Conservation (phyloP, 2,797 vertebrate species). For the Paedocypris micromegethes region DNA sequence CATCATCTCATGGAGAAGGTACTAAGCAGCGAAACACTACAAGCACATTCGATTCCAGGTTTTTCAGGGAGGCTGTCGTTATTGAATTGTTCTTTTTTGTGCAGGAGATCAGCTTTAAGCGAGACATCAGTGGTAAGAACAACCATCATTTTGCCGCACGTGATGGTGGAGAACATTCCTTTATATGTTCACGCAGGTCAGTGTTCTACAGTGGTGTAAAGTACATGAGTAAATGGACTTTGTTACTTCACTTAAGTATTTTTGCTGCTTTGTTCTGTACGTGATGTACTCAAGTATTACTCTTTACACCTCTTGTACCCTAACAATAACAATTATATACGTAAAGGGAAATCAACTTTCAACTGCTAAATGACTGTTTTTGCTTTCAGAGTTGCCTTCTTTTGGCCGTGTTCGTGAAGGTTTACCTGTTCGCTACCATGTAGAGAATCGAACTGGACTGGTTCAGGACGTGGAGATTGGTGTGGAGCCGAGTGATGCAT, state of each 20-base stretch:
- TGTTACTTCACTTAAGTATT: background rate
- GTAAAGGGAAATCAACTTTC: no score
- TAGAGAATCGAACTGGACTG: slow-evolving; percentile 84
- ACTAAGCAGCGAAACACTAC: background rate
- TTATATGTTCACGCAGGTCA: slow-evolving; percentile 92
- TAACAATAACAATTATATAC: no score
- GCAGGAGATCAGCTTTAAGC: slow-evolving; percentile 74
- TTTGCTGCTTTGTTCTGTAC: background rate
- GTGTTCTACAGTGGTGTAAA: slow-evolving; percentile 23
- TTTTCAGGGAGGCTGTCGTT: background rate
- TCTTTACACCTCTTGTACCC: background rate
- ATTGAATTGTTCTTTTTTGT: background rate
- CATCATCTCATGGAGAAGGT: slow-evolving; percentile 87
- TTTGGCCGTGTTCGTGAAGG: slow-evolving; percentile 92
- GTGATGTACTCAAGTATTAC: background rate
- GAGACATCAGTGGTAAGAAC: slow-evolving; percentile 78
- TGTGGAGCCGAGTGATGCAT: slow-evolving; percentile 93
- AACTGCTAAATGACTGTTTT: background rate
- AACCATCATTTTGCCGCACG: slow-evolving; percentile 80
- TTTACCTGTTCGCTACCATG: slow-evolving; percentile 85
- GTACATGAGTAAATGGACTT: no score
- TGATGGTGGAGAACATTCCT: slow-evolving; percentile 84
- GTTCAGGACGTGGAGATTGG: slow-evolving; percentile 94
- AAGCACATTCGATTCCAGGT: background rate
- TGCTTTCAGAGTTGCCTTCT: slow-evolving; percentile 79